Conservation (phyloP, 1,140 invertebrate genomes). For the Eurosta solidaginis region DNA sequence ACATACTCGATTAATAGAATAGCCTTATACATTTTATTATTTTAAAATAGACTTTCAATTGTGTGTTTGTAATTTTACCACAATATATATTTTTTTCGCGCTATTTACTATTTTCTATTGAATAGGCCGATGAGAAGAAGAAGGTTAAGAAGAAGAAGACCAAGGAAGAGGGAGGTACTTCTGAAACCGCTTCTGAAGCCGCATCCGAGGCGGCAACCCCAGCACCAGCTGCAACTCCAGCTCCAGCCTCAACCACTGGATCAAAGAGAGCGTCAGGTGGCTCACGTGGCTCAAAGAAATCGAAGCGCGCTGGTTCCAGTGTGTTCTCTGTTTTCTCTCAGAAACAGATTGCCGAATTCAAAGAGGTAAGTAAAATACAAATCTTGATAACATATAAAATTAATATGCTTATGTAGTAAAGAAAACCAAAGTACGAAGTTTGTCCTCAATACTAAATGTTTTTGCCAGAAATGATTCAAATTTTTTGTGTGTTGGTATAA, state of each 20-base stretch:
- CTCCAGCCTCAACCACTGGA: conserved; percentile 65
- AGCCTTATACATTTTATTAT: too few species aligned
- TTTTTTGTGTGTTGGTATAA: too few species aligned
- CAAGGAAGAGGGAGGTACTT: conserved; percentile 72
- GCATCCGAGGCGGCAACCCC: conserved; percentile 66
- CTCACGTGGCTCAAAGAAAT: conserved; percentile 73
- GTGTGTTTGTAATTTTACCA: too few species aligned
- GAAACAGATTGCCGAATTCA: conserved; percentile 94
- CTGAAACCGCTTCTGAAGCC: conserved; percentile 66
- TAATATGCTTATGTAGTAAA: too few species aligned
- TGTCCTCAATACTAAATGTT: too few species aligned
- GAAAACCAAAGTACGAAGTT: too few species aligned
- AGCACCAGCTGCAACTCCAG: conserved; percentile 64
- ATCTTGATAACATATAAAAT: not conserved
- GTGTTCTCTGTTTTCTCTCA: conserved; percentile 96
- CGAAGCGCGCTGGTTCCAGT: conserved; percentile 87
- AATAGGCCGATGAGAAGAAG: conserved; percentile 80
- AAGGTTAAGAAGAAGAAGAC: conserved; percentile 81
- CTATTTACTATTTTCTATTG: not conserved
- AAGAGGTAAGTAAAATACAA: conserved; percentile 72
- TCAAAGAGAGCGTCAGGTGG: conserved; percentile 66
- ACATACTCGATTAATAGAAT: too few species aligned
- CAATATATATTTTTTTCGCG: too few species aligned
- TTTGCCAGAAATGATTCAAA: too few species aligned
- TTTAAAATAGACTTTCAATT: too few species aligned